Base-by-base conservation (phyloP, 2,888 invertebrate species). In the Aleiodes leptofemur region DNA sequence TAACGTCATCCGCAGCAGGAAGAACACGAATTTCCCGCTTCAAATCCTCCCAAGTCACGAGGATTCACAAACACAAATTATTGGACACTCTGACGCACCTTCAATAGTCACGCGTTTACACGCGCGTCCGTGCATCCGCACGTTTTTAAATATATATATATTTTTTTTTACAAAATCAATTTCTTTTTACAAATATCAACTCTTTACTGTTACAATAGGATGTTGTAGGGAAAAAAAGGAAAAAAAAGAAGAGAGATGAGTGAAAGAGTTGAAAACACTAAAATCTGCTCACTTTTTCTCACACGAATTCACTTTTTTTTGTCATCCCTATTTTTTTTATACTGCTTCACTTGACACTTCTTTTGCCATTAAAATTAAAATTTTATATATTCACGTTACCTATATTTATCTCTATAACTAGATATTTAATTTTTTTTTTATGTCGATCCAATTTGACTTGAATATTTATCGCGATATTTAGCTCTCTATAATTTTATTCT, bases 1-100 rank as follows among this genome's bases (percentile, higher is more conserved):
- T 86, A 86, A 86, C 85, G 87, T 86, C 86, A 86, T 85, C 86
- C 83, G 85, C 84, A 82, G 84, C 84, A 84, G 86, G 83, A 85
- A 86, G 83, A 82, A 84, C 83, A 84, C 80, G 80, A 86, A 83
- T 83, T 84, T 83, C 82, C 83, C 82, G 81, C 80, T 83, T 83
- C 80, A 80, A 84, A 66, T 77, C 72, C 74, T 78, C 81, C 73
- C 74, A 74, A 76, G 80, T 76, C 78, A 75, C 79, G 78, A 78
- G 76, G 77, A 77, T 73, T 78, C 79, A 69, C 75, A 73, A 74
- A 77, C 76, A 71, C 74, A 71, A 64, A 66, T 69, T 59, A 78
- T 77, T 77, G 78, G 74, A 72, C 76, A 73, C 77, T 48, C 73
- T 74, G 78, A 72, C 76, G 72, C 74, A 74, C 73, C 29, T 74